Evolutionary conservation across 2,113 vertebrate genomes (phyloP), one percentile per base, ranked within the genome.

Genomic region (Gnathonemus longibarbis): DNA sequence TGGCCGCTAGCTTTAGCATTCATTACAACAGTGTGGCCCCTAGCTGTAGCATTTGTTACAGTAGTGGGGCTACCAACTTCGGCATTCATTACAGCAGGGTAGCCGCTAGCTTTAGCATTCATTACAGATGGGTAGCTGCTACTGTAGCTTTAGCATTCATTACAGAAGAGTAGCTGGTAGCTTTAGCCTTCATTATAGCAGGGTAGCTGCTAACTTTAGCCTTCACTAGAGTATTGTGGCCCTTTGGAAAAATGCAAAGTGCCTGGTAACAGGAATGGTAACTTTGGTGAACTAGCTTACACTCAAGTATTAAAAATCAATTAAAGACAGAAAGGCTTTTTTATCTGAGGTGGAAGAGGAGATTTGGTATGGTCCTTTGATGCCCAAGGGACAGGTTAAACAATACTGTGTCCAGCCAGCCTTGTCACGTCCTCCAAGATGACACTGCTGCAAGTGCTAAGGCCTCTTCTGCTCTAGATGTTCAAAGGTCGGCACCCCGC

Each of bases 391-490:
- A 80, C 74, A 42, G 74, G 31, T 80, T 42, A 42, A 80, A 80
- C 35, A 42, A 13, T 35, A 80, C 74, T 42, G 74, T 80, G 53
- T 62, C 49, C 46, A 19, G 42, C 3, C n/a, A 88, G 52, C 52
- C 92, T 91, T 87, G 89, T 27, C 84, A 89, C 88, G 93, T 90
- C 91, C 91, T 93, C 87, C 89, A 91, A 92, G 93, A 92, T 46
- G 91, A 88, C 92, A 93, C 90, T 94, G 94, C 91, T 92, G 92
- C 91, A 92, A 90, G 84, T 92, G 90, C 62, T 31, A 27, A 8
- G 74, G 74, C 92, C 90, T 93, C 27, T 88, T 39, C 90, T 86
- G 92, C 90, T 92, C 93, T 95, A 93, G 91, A 90, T 89, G 84
- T 35, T 94, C 89, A 91, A 89, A 89, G 92, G 90, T 93, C 93